Percentiles rank a stretch among this genome's conserved stretches.
phyloP scores from a whole-genome alignment of 2,888 invertebrate species.

The Apamea anceps region DNA sequence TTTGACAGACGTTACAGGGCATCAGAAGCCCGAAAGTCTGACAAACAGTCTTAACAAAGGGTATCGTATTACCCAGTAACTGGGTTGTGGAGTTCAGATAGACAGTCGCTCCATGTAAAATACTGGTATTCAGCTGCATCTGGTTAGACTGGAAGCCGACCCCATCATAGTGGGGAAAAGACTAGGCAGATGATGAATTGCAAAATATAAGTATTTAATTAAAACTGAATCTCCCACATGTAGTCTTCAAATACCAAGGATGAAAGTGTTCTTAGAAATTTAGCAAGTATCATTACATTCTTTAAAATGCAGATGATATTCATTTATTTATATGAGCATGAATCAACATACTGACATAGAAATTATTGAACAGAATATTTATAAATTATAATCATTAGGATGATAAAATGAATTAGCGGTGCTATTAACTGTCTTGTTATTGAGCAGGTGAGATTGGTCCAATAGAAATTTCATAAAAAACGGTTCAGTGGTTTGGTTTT shows the following conservation, averaged over 20 bases:
- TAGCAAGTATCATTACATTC: background rate
- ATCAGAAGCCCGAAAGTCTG: too few species aligned
- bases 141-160: too few species aligned
- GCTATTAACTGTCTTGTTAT: conserved; percentile 4
- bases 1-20: too few species aligned
- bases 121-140: too few species aligned
- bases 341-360: background rate
- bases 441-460: background rate
- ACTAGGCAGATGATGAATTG: too few species aligned
- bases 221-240: background rate
- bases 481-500: too few species aligned
- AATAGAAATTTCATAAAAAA: too few species aligned
- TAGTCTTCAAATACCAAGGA: background rate
- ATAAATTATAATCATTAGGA: background rate
- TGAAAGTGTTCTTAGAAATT: background rate
- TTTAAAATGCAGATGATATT: background rate
- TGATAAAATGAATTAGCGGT: background rate
- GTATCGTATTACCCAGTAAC: too few species aligned
- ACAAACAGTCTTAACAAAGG: too few species aligned
- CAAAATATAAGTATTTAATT: background rate
- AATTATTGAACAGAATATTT: background rate
- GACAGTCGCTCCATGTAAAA: too few species aligned
- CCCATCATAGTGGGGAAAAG: too few species aligned
- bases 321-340: background rate
- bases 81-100: too few species aligned